Conservation (phyloP, 2,797 vertebrate genomes). For the Rhabdomys pumilio region DNA sequence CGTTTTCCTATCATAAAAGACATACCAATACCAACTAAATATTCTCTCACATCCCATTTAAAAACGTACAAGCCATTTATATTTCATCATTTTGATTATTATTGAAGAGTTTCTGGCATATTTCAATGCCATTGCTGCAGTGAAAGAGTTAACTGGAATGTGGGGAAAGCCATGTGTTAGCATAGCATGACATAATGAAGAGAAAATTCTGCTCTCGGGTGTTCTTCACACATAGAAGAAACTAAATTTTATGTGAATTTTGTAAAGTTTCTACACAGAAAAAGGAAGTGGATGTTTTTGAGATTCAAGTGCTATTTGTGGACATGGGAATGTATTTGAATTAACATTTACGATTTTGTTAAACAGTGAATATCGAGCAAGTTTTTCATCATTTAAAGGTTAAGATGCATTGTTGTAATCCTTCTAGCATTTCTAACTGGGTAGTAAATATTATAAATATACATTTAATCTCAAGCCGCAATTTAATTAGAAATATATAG, state of each 20-base stretch:
- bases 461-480: constrained; percentile 24
- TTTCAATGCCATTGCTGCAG: constrained; percentile 3
- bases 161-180: not conserved
- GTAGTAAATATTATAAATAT: constrained; percentile 44
- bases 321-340: constrained; percentile 1
- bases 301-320: not conserved
- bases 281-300: not conserved
- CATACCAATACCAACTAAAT: not conserved
- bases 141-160: constrained; percentile 42
- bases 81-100: constrained; percentile 47
- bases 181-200: not conserved
- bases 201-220: not conserved
- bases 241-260: constrained; percentile 37
- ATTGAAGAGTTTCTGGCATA: not conserved
- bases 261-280: not conserved
- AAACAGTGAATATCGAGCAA: constrained; percentile 28
- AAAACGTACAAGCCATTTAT: constrained; percentile 28
- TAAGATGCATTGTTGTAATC: constrained; percentile 18
- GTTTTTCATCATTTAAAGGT: constrained; percentile 29
- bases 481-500: constrained; percentile 30
- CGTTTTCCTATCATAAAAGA: constrained; percentile 32
- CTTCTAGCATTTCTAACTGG: constrained; percentile 60
- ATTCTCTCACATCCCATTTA: constrained; percentile 38
- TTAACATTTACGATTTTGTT: constrained; percentile 68
- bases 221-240: constrained; percentile 20